Evolutionary conservation across 2,888 invertebrate species (phyloP).

Genomic region (Sinodicranocentrus sp.): DNA sequence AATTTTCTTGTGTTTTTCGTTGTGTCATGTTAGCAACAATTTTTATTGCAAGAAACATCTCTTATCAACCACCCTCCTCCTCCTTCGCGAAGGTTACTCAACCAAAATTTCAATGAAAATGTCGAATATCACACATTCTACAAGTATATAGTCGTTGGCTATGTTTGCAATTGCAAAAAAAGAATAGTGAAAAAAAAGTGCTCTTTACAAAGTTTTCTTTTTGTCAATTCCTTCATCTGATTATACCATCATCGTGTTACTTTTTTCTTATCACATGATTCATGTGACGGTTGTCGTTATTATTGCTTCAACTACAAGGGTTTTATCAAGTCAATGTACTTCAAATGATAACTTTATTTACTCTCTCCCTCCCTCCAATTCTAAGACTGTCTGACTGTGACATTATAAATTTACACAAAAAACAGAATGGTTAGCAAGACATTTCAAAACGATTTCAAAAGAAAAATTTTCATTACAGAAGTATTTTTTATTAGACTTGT

Average conservation of each 20-base stretch:
- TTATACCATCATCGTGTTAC: neutral
- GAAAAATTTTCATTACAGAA: neutral
- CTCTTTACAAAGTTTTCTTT: neutral
- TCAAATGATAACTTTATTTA: slow-evolving; percentile 15
- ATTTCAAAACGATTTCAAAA: slow-evolving; percentile 2
- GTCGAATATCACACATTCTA: slow-evolving; percentile 1
- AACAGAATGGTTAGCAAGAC: neutral
- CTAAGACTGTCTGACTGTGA: neutral
- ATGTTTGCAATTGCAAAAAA: neutral
- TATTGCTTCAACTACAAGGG: slow-evolving; percentile 2
- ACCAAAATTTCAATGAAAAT: neutral
- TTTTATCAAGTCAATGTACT: slow-evolving; percentile 26
- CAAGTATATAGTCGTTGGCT: neutral
- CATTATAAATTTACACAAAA: neutral
- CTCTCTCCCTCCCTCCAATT: slow-evolving; percentile 1
- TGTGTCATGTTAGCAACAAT: neutral
- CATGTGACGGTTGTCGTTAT: slow-evolving; percentile 4
- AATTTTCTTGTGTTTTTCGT: slow-evolving; percentile 4
- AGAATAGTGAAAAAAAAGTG: neutral
- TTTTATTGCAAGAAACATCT: neutral
- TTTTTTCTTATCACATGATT: slow-evolving; percentile 6
- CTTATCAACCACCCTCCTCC: slow-evolving; percentile 12
- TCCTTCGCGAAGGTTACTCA: slow-evolving; percentile 7
- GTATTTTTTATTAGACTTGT: neutral
- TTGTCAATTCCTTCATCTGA: slow-evolving; percentile 18